Evolutionary conservation across 2,797 vertebrate species (phyloP), one percentile per base, ranked within the genome.

Genomic region (Argyrosomus regius): DNA sequence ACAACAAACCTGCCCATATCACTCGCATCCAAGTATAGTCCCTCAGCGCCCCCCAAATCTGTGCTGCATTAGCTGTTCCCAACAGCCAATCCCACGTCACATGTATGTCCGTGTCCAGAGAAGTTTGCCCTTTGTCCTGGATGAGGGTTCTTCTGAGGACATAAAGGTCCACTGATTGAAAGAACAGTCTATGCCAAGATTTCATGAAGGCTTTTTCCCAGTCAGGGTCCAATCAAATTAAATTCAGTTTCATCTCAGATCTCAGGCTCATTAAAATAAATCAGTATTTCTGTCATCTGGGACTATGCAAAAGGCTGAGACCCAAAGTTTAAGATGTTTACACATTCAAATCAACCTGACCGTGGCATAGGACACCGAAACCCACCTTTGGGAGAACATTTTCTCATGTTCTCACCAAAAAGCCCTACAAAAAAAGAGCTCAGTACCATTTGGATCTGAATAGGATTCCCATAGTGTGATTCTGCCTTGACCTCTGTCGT

Each of bases 1-100:
- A 85, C 80, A 92, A 92, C 83, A 92, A 90, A 86, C 80, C 83
- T 87, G 81, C 82, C 86, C 77, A 64, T 79, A 84, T 88, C 72
- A 39, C 65, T 86, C 61, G 10, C 61, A 78, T 90, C 80, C 88
- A 87, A 78, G 61, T 68, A 13, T 16, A 50, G 61, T 89, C 85
- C 84, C 80, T 85, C 75, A 28, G 77, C 60, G 10, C 81, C 67
- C 65, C 43, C 26, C 60, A 67, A 82, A 87, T 92, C 88, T 87
- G 81, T 78, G 75, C 81, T 86, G 82, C 83, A 90, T 93, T 87
- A 91, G 86, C 62, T 67, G 50, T 78, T 82, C 80, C 70, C 68
- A 68, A 53, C 41, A 90, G 78, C 58, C 69, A 59, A 69, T 78
- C 81, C 53, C 67, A 67, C 20, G 39, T 61, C 64, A 66, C 80